A percentile compares a stretch with the other conserved stretches of the same genome.
Evolutionary conservation across 2,797 vertebrate genomes (phyloP).

Genomic region (Phylloscopus collybita): DNA sequence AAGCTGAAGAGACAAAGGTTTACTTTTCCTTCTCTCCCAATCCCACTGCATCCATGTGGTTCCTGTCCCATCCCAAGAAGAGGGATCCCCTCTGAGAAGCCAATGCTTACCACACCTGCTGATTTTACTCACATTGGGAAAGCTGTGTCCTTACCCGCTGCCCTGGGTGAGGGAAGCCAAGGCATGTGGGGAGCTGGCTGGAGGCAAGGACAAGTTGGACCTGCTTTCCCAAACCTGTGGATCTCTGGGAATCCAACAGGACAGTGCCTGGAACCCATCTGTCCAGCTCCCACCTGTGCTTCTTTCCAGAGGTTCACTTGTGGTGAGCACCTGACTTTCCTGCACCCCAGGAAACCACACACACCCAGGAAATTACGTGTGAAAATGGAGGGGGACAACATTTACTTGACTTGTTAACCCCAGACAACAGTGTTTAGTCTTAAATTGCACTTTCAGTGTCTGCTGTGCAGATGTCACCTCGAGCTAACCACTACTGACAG

Average conservation of each 20-base stretch:
- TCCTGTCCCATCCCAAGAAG: not conserved
- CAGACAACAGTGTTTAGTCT: not conserved
- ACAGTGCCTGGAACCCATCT: not conserved
- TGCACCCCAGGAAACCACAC: not conserved
- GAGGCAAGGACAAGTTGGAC: not conserved
- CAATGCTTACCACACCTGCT: not conserved
- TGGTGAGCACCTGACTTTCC: not conserved
- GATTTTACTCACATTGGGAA: not conserved
- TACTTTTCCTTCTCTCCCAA: not conserved
- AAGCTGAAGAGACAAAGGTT: not conserved
- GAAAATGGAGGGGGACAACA: not conserved
- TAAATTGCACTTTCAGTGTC: not conserved
- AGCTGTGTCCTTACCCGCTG: not conserved
- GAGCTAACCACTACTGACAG: not conserved
- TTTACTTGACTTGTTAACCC: not conserved
- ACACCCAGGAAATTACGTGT: not conserved
- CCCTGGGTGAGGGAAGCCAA: not conserved
- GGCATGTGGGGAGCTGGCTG: not conserved
- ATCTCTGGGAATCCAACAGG: not conserved
- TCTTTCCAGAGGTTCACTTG: not conserved
- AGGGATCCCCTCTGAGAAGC: not conserved
- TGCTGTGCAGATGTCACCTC: not conserved
- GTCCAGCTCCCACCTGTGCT: not conserved
- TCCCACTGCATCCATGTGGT: fast-evolving
- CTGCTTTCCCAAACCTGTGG: not conserved